Evolutionary conservation across 2,797 vertebrate species (phyloP), one percentile per base, ranked within the genome.

Genomic region (Cetoscarus ocellatus): DNA sequence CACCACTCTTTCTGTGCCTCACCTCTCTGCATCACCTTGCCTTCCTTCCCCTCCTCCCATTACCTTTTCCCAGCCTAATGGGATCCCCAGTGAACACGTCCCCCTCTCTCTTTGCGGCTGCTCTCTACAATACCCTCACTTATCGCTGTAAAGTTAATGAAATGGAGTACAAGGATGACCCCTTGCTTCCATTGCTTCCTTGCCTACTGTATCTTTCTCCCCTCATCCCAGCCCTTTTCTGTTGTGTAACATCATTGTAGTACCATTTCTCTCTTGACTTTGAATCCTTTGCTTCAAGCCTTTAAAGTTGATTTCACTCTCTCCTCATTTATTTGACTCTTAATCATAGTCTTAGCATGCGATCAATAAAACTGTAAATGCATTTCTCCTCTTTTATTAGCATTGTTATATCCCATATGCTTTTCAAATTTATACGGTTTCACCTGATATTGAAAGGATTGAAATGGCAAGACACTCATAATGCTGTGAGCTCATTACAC

Each of bases 91-190:
- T 67, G 79, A 90, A 80, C 84, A 83, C 66, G 70, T 75, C 77
- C 83, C 60, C 66, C 75, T 78, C 72, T 83, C 77, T 57, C 13
- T 38, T 40, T 45, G 27, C 34, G 5, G 13, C 34, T 5, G 14
- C 70, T 75, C 82, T 82, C 69, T 14, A 49, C 53, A 14, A 60
- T 67, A 82, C 82, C 67, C 69, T 83, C 71, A 63, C 67, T 83
- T 81, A 85, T 85, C 61, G 47, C 83, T 70, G 61, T 80, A 76
- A 82, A 86, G 75, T 80, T 87, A 91, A 92, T 91, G 74, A 90
- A 91, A 91, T 77, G 52, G 74, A 87, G 79, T 70, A 62, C 75
- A 62, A 64, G 40, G 83, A 38, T 85, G 72, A 85, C 79, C 83
- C 72, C 38, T 61, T 70, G 58, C 51, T 53, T 53, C 51, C 17